Base-by-base conservation (phyloP, 2,888 invertebrate genomes). In the Agrochola lychnidis region DNA sequence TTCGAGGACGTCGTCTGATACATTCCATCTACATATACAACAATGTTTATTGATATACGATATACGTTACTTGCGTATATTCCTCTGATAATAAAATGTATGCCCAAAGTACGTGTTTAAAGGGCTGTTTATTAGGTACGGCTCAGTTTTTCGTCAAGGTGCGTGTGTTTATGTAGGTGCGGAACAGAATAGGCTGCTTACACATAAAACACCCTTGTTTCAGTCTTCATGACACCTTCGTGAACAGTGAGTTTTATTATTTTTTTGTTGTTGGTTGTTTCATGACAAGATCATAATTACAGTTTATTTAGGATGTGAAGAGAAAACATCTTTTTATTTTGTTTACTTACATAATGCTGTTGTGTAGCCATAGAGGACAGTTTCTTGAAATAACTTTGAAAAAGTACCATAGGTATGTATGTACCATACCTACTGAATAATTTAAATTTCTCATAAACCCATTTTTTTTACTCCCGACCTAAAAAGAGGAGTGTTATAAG, bases 41-140 rank as follows among this genome's bases (percentile, higher is more conserved):
- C 80, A 80, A 77, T 83, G 82, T 86, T 87, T 86, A 86, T 83
- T 76, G 80, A 78, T 78, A 84, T 73, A 79, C 75, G 67, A 78
- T 77, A 76, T 79, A 69, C 68, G 70, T 78, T 76, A 71, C 70
- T 78, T 75, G 56, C 48, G 70, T 70, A 77, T 76, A 78, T 86
- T 77, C 78, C 75, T 66, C 66, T 76, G 78, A 73, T 82, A 86
- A 76, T 88, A 88, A 87, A 87, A 81, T 81, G 79, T 63, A 66
- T 71, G 69, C 63, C 42, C 56, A 68, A 79, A 74, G 83, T 73
- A 76, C 66, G 72, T 78, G 61, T 78, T 78, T 74, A 71, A 68
- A 56, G 77, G 63, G 19, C 53, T 82, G 62, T 76, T 78, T 83
- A 82, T 85, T 78, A 71, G 70, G 64, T 48, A 59, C 5, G 68